Evolutionary conservation across 1,140 invertebrate species (phyloP).

Genomic region (Druon quercuslanigerum): DNA sequence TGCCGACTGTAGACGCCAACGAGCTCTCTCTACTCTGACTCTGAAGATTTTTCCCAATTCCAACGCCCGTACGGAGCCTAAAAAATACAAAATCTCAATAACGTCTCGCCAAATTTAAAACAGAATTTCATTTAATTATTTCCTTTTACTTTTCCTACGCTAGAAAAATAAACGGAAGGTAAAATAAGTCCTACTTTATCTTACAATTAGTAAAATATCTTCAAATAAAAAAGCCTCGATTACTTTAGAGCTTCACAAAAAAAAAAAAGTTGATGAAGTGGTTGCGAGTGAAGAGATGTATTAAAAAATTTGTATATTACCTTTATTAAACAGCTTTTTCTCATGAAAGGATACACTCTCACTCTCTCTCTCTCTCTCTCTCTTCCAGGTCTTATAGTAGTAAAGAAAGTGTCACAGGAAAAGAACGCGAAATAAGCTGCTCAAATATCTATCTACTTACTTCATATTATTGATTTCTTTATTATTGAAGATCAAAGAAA

Average conservation of each 20-base stretch:
- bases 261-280: slow-evolving; percentile 23
- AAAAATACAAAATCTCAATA: slow-evolving; percentile 53
- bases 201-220: neutral
- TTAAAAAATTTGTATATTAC: slow-evolving; percentile 18
- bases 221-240: neutral
- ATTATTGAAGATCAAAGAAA: too few species aligned
- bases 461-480: too few species aligned
- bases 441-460: slow-evolving; percentile 14
- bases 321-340: slow-evolving; percentile 19
- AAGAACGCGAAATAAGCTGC: slow-evolving; percentile 15
- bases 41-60: slow-evolving; percentile 64
- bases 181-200: neutral
- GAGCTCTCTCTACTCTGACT: slow-evolving; percentile 65
- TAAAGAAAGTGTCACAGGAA: slow-evolving; percentile 1
- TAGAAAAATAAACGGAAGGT: slow-evolving; percentile 2
- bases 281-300: slow-evolving; percentile 11
- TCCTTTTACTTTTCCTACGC: neutral
- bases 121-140: neutral
- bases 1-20: slow-evolving; percentile 54
- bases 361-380: too few species aligned
- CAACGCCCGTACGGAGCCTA: slow-evolving; percentile 65
- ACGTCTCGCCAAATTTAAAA: neutral
- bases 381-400: slow-evolving; percentile 2
- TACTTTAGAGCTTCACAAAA: neutral
- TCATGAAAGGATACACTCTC: neutral